Evolutionary conservation across 2,113 vertebrate genomes (phyloP).

Genomic region (Pheucticus melanocephalus): DNA sequence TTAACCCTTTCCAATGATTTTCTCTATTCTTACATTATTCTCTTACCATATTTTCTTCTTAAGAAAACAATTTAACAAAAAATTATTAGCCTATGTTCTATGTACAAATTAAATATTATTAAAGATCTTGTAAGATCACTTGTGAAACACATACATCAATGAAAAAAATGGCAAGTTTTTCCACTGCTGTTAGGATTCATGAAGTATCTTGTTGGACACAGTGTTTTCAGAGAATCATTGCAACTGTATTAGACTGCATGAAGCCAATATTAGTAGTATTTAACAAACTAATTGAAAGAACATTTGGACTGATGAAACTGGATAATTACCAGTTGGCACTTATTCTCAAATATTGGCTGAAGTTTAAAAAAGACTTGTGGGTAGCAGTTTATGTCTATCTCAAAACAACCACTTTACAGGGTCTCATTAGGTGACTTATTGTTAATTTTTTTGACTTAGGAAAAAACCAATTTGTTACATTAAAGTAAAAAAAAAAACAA

Average conservation of each 20-base stretch:
- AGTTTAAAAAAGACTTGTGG: background rate
- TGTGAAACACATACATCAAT: background rate
- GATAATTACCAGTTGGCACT: background rate
- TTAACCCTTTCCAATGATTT: background rate
- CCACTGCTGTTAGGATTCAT: background rate
- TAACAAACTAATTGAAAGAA: background rate
- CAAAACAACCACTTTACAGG: background rate
- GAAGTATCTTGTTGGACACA: background rate
- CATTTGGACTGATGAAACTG: conserved; percentile 2
- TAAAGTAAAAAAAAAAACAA: background rate
- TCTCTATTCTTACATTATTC: background rate
- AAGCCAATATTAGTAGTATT: background rate
- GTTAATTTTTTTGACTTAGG: background rate
- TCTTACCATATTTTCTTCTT: background rate
- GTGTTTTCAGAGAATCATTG: background rate
- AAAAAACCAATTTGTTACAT: background rate
- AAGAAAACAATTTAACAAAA: background rate
- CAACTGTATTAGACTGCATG: background rate
- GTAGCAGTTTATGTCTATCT: background rate
- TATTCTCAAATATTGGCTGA: background rate
- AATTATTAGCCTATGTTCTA: background rate
- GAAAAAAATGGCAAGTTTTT: background rate
- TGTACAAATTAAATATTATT: background rate
- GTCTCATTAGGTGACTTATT: background rate
- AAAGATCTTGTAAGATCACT: background rate